Evolutionary conservation across 2,888 invertebrate genomes (phyloP).

Genomic region (Morpho deidamia): DNA sequence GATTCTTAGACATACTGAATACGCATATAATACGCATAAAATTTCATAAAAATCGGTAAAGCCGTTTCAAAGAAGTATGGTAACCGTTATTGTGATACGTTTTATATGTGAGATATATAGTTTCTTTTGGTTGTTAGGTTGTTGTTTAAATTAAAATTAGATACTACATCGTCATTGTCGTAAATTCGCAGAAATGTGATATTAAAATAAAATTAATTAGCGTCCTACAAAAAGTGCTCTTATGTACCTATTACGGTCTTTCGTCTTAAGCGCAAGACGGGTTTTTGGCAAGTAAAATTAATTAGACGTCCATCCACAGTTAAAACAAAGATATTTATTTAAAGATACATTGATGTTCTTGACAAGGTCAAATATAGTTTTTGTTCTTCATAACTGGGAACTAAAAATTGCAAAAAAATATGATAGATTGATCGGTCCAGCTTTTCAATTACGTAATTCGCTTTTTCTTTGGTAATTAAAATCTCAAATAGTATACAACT

Average conservation of each 20-base stretch:
- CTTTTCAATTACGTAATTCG: too few relatives aligned
- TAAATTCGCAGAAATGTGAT: conserved; percentile 2
- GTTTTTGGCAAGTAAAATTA: conserved; percentile 30
- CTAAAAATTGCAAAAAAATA: neutral
- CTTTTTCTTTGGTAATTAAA: too few relatives aligned
- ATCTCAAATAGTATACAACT: too few relatives aligned
- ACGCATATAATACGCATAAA: too few relatives aligned
- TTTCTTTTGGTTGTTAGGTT: too few relatives aligned
- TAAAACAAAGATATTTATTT: conserved; percentile 1
- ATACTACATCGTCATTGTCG: too few relatives aligned
- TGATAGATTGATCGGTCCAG: neutral
- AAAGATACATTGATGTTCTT: neutral
- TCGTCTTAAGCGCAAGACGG: neutral
- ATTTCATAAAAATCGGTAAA: too few relatives aligned
- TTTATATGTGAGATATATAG: too few relatives aligned
- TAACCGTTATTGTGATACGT: too few relatives aligned
- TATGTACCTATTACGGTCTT: neutral
- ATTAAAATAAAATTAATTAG: conserved; percentile 5
- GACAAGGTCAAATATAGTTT: neutral
- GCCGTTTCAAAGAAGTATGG: too few relatives aligned
- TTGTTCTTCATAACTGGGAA: neutral
- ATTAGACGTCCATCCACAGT: conserved; percentile 25
- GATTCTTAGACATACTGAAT: too few relatives aligned
- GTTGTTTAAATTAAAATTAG: too few relatives aligned
- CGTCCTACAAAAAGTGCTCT: conserved; percentile 9